phyloP scores from a whole-genome alignment of 1,140 invertebrate genomes.

The Aphaenogaster rudis region DNA sequence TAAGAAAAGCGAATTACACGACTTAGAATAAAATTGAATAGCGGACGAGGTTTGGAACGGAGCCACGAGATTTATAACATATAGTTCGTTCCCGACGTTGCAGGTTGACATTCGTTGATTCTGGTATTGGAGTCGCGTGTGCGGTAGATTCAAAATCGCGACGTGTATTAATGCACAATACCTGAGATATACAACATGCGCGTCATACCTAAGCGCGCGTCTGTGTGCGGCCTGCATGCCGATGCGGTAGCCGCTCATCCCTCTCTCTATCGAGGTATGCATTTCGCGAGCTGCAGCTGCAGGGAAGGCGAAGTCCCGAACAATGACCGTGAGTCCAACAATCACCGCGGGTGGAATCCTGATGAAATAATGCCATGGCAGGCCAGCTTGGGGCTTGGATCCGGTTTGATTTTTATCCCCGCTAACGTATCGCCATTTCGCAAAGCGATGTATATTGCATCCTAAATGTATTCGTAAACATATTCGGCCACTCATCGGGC shows the following conservation, averaged over 20 bases:
- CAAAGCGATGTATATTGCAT: not conserved
- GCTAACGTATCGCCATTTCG: not conserved
- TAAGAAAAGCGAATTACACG: not conserved
- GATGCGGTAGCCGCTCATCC: slow-evolving; percentile 54
- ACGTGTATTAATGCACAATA: slow-evolving; percentile 57
- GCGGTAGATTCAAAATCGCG: slow-evolving; percentile 44
- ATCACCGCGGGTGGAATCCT: slow-evolving; percentile 57
- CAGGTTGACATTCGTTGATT: slow-evolving; percentile 21
- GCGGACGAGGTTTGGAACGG: too few relatives aligned
- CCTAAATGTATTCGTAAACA: slow-evolving; percentile 29
- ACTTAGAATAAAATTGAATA: not conserved
- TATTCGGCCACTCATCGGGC: not conserved
- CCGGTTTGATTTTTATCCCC: slow-evolving; percentile 51
- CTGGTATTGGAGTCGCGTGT: not conserved
- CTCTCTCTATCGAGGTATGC: slow-evolving; percentile 52
- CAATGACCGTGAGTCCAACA: slow-evolving; percentile 50
- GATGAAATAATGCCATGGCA: slow-evolving; percentile 44
- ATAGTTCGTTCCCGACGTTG: not conserved
- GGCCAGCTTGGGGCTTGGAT: not conserved
- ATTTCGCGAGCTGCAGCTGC: slow-evolving; percentile 51
- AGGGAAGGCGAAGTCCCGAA: slow-evolving; percentile 30
- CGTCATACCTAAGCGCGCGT: slow-evolving; percentile 59
- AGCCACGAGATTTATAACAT: slow-evolving; percentile 11
- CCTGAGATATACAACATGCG: slow-evolving; percentile 53
- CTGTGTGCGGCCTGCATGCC: slow-evolving; percentile 54